These are phyloP conservation scores for zebrafish (Danio rerio) DNA, from an alignment of 2,113 vertebrate genomes.

Conservation along the genomic window GRCz12tu NC_133195.1:22905001-22905500, in stretches of 20 bases:
- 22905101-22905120: not conserved
- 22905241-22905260: slow-evolving; percentile 27
- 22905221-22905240: not conserved
- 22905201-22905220: not conserved
- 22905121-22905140: slow-evolving; percentile 9
- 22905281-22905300: slow-evolving; percentile 6
- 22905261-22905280: not conserved
- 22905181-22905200: not conserved
- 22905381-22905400: slow-evolving; percentile 22
- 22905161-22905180: not conserved
- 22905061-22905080: not conserved
- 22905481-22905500: not conserved
- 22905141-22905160: not conserved
- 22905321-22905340: slow-evolving; percentile 5
- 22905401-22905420: slow-evolving; percentile 12
- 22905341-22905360: slow-evolving; percentile 44
- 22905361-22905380: not conserved
- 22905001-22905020: not conserved
- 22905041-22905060: not conserved
- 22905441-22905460: not conserved
- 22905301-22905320: slow-evolving; percentile 28
- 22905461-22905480: slow-evolving; percentile 1
- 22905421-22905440: not conserved
- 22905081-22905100: not conserved
- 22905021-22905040: not conserved